These are phyloP conservation scores for Ictidomys tridecemlineatus DNA, from an alignment of 2,113 vertebrate genomes.

Conservation along the genomic window DNA sequence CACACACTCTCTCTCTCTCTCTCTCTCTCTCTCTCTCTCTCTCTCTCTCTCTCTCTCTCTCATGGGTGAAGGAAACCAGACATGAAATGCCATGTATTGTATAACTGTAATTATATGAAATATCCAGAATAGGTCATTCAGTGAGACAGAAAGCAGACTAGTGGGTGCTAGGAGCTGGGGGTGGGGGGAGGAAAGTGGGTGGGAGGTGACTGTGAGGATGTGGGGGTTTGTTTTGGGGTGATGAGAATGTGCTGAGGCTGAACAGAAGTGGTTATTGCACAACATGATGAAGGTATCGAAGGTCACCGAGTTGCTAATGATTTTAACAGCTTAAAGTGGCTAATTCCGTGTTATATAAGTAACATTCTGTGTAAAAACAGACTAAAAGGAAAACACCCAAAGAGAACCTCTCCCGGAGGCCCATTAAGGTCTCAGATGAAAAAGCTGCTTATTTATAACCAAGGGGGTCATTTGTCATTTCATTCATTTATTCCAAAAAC, in stretches of 20 bases:
- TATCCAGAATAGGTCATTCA: neutral
- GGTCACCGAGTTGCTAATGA: too few species aligned
- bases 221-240: neutral
- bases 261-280: neutral
- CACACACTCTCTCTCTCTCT: too few species aligned
- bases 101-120: neutral
- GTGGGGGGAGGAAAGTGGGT: too few species aligned
- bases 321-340: neutral
- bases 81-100: neutral
- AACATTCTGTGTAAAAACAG: neutral
- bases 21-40: too few species aligned
- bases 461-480: too few species aligned
- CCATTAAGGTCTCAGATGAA: neutral
- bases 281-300: neutral
- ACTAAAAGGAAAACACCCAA: neutral
- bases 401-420: neutral
- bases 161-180: neutral
- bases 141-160: neutral
- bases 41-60: too few species aligned
- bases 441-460: neutral
- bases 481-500: neutral
- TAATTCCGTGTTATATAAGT: neutral
- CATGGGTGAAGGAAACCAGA: neutral
- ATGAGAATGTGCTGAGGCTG: neutral
- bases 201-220: neutral